Base-by-base conservation (phyloP, 2,113 vertebrate species). In the Chamaea fasciata region DNA sequence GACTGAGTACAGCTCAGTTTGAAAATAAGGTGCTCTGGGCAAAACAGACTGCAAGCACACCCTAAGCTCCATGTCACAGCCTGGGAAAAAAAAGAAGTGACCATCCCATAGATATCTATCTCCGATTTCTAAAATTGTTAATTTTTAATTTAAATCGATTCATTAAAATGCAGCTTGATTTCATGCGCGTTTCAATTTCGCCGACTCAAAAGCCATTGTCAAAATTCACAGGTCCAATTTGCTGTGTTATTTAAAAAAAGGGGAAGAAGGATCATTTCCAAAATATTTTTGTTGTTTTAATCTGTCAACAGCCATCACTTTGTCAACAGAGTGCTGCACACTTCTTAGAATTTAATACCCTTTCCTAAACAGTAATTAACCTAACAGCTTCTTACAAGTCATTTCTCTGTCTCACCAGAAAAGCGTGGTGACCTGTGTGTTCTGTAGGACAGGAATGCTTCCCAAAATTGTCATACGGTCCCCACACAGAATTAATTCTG, bases 291-390 rank as follows among this genome's bases (percentile, higher is more conserved):
- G 78, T 92, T 94, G 90, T 60, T 95, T 92, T 93, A 70, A 86
- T 95, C 60, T 86, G 64, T 76, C 90, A 96, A 30, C 60, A 89
- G 23, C 28, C 60, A 83, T 71, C 86, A 67, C 59, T 92, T 85
- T 87, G 81, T 92, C 82, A 95, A 74, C 60, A 93, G 77, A 91
- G n/a, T 64, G 57, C 57, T 76, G 87, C 57, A 95, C 83, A 56
- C 89, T 93, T 95, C 95, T 95, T 93, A 94, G 69, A 91, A 92
- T 91, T 91, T 53, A 95, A 63, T 83, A 76, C 52, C 49, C 69
- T 93, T 92, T 94, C 77, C 80, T 92, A 90, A 95, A 75, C 85
- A 93, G 83, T 94, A 97, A 96, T 97, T 97, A 96, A 96, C 94
- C 92, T 95, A 96, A 96, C 94, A 97, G 94, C 93, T 90, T 97